phyloP scores from a whole-genome alignment of 2,888 invertebrate species.

The Agrotis puta region DNA sequence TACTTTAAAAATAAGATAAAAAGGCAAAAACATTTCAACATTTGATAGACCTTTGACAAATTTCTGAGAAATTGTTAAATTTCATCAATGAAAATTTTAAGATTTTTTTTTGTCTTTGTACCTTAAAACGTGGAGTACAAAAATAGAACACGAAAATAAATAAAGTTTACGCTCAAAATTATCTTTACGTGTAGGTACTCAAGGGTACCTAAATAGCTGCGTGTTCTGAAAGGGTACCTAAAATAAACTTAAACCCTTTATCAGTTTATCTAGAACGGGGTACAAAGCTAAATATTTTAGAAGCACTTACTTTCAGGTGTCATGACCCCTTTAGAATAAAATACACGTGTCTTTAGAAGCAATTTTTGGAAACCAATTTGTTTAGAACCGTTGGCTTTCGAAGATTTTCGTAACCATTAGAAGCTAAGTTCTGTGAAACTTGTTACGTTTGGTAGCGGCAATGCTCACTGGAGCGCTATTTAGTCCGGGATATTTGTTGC shows the following conservation, averaged over 20 bases:
- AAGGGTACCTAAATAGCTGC: constrained; percentile 1
- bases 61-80: not conserved
- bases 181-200: not conserved
- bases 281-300: constrained; percentile 35
- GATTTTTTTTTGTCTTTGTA: not conserved
- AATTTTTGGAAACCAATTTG: not conserved
- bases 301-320: constrained; percentile 43
- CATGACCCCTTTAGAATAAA: constrained; percentile 35
- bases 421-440: not conserved
- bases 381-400: not conserved
- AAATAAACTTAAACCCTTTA: constrained; percentile 51
- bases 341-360: constrained; percentile 15
- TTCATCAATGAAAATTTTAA: not conserved
- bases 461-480: not conserved
- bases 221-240: not conserved
- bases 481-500: not conserved
- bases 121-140: not conserved
- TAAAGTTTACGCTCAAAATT: constrained; percentile 24
- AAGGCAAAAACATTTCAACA: not conserved
- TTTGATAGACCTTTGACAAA: not conserved
- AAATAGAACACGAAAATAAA: not conserved
- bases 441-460: not conserved
- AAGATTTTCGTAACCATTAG: not conserved
- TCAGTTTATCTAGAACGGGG: constrained; percentile 32
- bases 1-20: not conserved